phyloP scores from a whole-genome alignment of 1,140 invertebrate genomes.

The Andricus grossulariae region DNA sequence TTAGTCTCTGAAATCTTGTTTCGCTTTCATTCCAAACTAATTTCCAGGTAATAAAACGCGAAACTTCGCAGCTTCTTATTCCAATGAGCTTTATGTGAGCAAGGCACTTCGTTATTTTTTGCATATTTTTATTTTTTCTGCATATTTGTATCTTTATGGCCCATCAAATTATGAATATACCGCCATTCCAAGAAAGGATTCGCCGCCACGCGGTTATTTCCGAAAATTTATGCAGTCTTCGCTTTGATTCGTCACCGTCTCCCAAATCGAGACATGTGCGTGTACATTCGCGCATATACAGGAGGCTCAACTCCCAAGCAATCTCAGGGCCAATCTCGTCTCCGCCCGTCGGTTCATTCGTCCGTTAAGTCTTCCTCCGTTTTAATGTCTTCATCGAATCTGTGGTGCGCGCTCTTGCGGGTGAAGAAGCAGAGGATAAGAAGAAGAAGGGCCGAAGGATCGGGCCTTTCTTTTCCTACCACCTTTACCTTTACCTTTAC shows the following conservation, averaged over 20 bases:
- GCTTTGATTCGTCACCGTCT: slow-evolving; percentile 24
- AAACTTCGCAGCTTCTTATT: slow-evolving; percentile 16
- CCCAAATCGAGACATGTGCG: slow-evolving; percentile 17
- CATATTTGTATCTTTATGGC: slow-evolving; percentile 4
- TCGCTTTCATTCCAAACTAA: slow-evolving; percentile 4
- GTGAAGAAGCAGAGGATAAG: slow-evolving; percentile 36
- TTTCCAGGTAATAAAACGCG: slow-evolving; percentile 1
- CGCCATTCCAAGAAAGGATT: slow-evolving; percentile 2
- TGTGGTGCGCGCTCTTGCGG: slow-evolving; percentile 51
- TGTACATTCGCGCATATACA: slow-evolving; percentile 29
- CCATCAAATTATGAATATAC: slow-evolving; percentile 12
- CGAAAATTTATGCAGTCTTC: neutral
- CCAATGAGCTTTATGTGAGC: slow-evolving; percentile 6
- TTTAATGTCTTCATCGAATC: slow-evolving; percentile 70
- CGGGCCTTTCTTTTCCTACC: neutral
- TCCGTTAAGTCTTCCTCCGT: slow-evolving; percentile 59
- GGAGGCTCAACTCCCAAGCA: slow-evolving; percentile 11
- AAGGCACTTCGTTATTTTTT: neutral
- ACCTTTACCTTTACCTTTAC: neutral
- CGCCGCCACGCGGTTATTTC: slow-evolving; percentile 8
- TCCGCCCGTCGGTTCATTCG: slow-evolving; percentile 50
- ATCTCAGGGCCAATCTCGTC: slow-evolving; percentile 58
- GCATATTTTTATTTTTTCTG: slow-evolving; percentile 1
- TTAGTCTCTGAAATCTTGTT: neutral
- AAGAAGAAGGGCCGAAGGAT: neutral